Base-by-base conservation (phyloP, 23 tunicate genomes). In the Styela clava region DNA sequence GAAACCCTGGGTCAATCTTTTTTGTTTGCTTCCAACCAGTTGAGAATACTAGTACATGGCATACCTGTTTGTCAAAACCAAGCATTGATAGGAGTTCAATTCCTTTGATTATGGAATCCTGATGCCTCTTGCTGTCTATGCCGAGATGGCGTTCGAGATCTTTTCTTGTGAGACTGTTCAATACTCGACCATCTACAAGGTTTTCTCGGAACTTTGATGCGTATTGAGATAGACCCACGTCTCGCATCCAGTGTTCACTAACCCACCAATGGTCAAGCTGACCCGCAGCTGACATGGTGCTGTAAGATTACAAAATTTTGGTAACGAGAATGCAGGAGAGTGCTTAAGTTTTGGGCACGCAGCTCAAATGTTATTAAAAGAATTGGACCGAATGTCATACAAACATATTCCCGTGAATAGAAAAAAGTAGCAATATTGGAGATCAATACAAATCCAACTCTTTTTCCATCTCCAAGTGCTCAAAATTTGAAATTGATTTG, bases 191-290 rank as follows among this genome's bases (percentile, higher is more conserved):
- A 85, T 92, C 97, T 73, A 92, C 80, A 82, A 92, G 77, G 52
- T 92, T 90, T 34, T 92, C 91, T 30, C 90, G 91, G 78, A 92
- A 92, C 88, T 81, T 82, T 62, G 85, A 64, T 63, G 89, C 86
- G 79, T 92, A 86, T 73, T 92, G 97, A 72, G 97, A 71, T 85
- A 92, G 64, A 16, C 83, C 88, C n/a, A 92, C 70, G 85, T 92
- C 97, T 33, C 78, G 79, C 52, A 92, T 56, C 91, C 97, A 92
- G n/a, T 87, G 97, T 62, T 92, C 97, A 63, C 88, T 35, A 0
- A 92, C 88, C 97, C 97, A 92, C 97, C 97, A 92, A 70, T 92
- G 97, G 70, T 92, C 97, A 26, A 92, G 86, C 69, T 87, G 87
- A 24, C 97, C 97, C 37, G 85, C 88, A 21, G 91, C 69, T 31